A percentile compares a stretch with the other conserved stretches of the same genome.
phyloP scores from a whole-genome alignment of 2,888 invertebrate species.

The Chymomyza caudatula region DNA sequence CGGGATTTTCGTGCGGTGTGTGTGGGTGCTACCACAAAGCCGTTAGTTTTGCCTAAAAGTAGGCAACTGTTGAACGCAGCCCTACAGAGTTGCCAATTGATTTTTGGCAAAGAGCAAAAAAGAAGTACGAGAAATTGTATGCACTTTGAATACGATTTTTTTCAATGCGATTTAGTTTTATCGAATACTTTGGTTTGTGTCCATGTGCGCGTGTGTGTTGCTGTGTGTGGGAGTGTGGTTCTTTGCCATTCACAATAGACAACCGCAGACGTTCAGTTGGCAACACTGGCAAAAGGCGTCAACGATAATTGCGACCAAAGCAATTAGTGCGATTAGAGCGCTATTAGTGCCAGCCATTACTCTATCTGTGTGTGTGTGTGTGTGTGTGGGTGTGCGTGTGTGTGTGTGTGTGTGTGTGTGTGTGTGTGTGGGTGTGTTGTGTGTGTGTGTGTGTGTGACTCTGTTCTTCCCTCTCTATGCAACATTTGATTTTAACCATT shows the following conservation, averaged over 20 bases:
- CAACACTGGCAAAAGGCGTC: slow-evolving; percentile 39
- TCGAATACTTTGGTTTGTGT: slow-evolving; percentile 1
- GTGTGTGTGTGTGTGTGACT: slow-evolving; percentile 14
- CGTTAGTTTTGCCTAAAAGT: slow-evolving; percentile 44
- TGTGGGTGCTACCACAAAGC: slow-evolving; percentile 43
- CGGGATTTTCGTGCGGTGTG: slow-evolving; percentile 24
- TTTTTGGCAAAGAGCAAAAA: slow-evolving; percentile 35
- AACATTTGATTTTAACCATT: slow-evolving; percentile 44
- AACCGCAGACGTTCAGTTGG: slow-evolving; percentile 3
- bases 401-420: slow-evolving; percentile 4
- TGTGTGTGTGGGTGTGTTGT: background rate
- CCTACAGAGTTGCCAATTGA: slow-evolving; percentile 62
- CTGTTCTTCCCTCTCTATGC: slow-evolving; percentile 15
- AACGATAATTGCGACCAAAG: slow-evolving; percentile 68
- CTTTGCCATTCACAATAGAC: slow-evolving; percentile 27
- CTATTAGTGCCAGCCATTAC: slow-evolving; percentile 63
- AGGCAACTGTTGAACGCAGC: slow-evolving; percentile 50
- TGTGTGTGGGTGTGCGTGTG: slow-evolving; percentile 14
- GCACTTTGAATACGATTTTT: slow-evolving; percentile 16
- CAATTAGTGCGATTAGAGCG: slow-evolving; percentile 71
- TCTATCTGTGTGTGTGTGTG: slow-evolving; percentile 1
- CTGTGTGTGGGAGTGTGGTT: slow-evolving; percentile 20
- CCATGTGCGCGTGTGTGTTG: slow-evolving; percentile 27
- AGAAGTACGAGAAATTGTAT: background rate
- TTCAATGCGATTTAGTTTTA: background rate